phyloP scores from a whole-genome alignment of 2,113 vertebrate genomes.

The Pangasianodon hypophthalmus region DNA sequence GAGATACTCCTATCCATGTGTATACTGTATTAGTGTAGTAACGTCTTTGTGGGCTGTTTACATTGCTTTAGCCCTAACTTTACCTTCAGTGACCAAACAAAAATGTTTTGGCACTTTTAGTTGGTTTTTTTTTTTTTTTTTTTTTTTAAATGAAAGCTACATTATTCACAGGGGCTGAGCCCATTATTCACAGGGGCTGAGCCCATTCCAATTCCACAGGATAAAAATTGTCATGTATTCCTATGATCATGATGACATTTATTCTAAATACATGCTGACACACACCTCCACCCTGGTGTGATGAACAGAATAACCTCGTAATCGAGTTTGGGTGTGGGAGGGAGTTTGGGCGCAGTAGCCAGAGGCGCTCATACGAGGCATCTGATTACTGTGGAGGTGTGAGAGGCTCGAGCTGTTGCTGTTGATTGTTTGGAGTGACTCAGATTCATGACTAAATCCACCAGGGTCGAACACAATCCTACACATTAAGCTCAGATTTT shows the following conservation, averaged over 20 bases:
- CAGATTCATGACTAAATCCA: slow-evolving; percentile 24
- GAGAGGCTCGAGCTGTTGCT: slow-evolving; percentile 26
- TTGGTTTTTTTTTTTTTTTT: neutral
- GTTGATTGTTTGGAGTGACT: slow-evolving; percentile 14
- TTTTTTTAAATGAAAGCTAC: neutral
- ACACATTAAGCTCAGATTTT: neutral
- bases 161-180: neutral
- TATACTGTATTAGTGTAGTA: neutral
- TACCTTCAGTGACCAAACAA: neutral
- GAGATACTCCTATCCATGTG: neutral
- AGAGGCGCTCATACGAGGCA: slow-evolving; percentile 15
- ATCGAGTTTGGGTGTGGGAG: neutral
- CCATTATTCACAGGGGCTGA: neutral
- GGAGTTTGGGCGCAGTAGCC: neutral
- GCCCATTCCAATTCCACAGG: neutral
- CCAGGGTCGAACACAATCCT: neutral
- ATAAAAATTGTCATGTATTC: neutral
- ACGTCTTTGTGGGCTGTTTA: neutral
- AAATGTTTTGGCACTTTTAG: neutral
- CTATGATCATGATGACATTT: neutral
- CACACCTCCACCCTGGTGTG: slow-evolving; percentile 14
- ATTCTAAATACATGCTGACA: neutral
- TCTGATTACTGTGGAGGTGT: slow-evolving; percentile 32
- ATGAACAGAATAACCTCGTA: neutral
- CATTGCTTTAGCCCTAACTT: neutral